Percentiles rank a stretch among this genome's conserved stretches.
These are phyloP conservation scores for Nymphalis polychloros DNA, from an alignment of 2,888 invertebrate genomes.

Conservation along the genomic window DNA sequence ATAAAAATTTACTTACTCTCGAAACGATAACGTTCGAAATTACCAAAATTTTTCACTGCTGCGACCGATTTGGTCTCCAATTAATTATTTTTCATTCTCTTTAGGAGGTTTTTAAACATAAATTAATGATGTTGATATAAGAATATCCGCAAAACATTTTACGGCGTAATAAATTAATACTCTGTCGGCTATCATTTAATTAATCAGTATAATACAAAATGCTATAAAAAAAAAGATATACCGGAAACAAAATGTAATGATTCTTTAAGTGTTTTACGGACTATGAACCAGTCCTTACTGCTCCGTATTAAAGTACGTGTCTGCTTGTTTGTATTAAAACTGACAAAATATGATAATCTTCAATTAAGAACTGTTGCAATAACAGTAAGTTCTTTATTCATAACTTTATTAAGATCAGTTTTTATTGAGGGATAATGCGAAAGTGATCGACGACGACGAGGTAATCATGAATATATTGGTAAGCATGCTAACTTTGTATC, in stretches of 20 bases:
- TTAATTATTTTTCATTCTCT: slow-evolving; percentile 28
- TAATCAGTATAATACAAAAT: slow-evolving; percentile 61
- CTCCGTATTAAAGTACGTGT: slow-evolving; percentile 30
- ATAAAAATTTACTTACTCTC: slow-evolving; percentile 20
- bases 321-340: not conserved
- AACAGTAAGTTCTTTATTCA: no score
- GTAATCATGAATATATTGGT: no score
- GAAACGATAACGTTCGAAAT: slow-evolving; percentile 23
- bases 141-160: slow-evolving; percentile 44
- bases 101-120: slow-evolving; percentile 27
- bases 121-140: slow-evolving; percentile 49
- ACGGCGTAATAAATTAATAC: slow-evolving; percentile 58
- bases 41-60: slow-evolving; percentile 30
- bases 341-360: not conserved
- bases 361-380: not conserved
- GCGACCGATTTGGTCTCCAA: slow-evolving; percentile 27
- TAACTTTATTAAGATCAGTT: no score
- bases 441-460: no score
- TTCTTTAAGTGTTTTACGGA: slow-evolving; percentile 42
- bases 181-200: slow-evolving; percentile 62
- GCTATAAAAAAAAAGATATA: slow-evolving; percentile 55
- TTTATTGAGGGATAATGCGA: no score
- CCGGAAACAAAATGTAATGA: slow-evolving; percentile 60
- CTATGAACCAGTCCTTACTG: slow-evolving; percentile 33
- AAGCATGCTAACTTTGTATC: no score